Evolutionary conservation across 2,797 vertebrate species (phyloP).

Genomic region (Silurus lanzhouensis): DNA sequence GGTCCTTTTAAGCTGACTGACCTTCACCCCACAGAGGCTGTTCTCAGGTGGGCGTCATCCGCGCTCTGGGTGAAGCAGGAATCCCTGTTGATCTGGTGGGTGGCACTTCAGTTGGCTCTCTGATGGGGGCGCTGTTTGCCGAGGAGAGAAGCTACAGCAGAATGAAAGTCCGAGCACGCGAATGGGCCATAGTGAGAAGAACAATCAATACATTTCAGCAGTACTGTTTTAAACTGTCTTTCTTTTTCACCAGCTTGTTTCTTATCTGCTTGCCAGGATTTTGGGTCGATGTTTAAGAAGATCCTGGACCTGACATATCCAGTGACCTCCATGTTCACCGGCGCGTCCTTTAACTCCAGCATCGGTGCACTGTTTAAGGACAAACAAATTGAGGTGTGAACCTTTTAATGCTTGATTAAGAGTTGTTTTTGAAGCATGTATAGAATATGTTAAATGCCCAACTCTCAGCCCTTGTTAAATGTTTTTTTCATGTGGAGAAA

Average conservation of each 20-base stretch:
- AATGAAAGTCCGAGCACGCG: constrained; percentile 84
- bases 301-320: constrained; percentile 92
- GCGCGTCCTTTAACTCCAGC: constrained; percentile 86
- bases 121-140: constrained; percentile 89
- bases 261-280: constrained; percentile 71
- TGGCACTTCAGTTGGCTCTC: constrained; percentile 89
- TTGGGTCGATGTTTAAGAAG: constrained; percentile 85
- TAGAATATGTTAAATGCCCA: background rate
- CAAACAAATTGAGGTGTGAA: constrained; percentile 88
- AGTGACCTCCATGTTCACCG: constrained; percentile 93
- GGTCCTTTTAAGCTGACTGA: background rate
- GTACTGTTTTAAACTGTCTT: background rate
- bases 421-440: background rate
- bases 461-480: too few relatives aligned
- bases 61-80: constrained; percentile 83
- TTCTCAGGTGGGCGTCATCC: constrained; percentile 88
- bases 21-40: constrained; percentile 78
- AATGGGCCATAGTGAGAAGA: constrained; percentile 88
- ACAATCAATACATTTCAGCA: background rate
- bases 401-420: background rate
- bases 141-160: constrained; percentile 88
- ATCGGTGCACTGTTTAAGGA: constrained; percentile 82
- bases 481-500: background rate
- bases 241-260: background rate
- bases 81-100: constrained; percentile 91